phyloP scores from a whole-genome alignment of 2,113 vertebrate species.

The Dipodomys ordii region DNA sequence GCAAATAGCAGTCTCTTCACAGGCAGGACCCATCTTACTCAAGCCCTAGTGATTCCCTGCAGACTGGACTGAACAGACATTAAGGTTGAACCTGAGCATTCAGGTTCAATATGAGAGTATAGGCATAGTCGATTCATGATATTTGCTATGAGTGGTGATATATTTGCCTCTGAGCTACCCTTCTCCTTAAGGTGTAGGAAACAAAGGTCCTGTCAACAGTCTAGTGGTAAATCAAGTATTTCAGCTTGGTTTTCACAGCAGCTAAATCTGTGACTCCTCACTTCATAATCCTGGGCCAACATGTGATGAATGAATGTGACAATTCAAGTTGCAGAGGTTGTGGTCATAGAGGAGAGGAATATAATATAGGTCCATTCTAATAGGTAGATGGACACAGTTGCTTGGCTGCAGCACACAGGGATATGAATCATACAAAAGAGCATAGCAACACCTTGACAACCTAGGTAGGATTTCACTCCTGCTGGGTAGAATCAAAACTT shows the following conservation, averaged over 20 bases:
- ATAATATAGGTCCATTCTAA: no score
- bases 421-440: not conserved
- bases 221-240: not conserved
- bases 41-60: not conserved
- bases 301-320: not conserved
- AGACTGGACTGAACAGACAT: not conserved
- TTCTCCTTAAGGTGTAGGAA: not conserved
- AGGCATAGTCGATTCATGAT: not conserved
- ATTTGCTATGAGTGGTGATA: not conserved
- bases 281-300: not conserved
- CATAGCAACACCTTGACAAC: not conserved
- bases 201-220: not conserved
- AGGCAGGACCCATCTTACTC: no score
- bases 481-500: not conserved
- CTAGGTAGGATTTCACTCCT: not conserved
- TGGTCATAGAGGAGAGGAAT: not conserved
- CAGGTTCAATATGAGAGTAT: not conserved
- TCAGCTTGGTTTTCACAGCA: not conserved
- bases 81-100: not conserved
- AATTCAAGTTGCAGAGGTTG: not conserved
- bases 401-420: accelerated
- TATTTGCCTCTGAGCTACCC: not conserved
- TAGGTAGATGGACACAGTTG: not conserved
- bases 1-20: not conserved
- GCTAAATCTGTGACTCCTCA: not conserved